Conservation (phyloP, 2,797 vertebrate genomes). For the Potorous gilbertii region DNA sequence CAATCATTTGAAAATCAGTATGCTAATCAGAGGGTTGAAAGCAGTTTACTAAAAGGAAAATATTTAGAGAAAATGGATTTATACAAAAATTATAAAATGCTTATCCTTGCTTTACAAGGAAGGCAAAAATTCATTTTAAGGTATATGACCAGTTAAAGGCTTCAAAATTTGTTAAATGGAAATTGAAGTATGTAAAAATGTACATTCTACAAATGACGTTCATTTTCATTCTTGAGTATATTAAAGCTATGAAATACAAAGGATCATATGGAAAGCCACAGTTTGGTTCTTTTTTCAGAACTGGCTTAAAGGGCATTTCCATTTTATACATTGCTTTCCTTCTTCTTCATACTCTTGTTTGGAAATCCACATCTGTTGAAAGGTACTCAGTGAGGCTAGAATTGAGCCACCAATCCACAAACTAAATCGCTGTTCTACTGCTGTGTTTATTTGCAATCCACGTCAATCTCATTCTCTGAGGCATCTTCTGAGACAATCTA, state of each 20-base stretch:
- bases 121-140: conserved; percentile 82
- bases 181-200: conserved; percentile 83
- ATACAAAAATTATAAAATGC: conserved; percentile 88
- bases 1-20: conserved; percentile 72
- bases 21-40: conserved; percentile 79
- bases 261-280: conserved; percentile 77
- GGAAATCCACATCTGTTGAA: conserved; percentile 99
- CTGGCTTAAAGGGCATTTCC: conserved; percentile 94
- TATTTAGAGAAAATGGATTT: conserved; percentile 89
- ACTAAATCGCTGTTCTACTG: conserved; percentile 96
- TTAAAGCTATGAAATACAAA: conserved; percentile 88
- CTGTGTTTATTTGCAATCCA: conserved; percentile 98
- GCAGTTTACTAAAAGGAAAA: conserved; percentile 84
- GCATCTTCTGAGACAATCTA: too few species aligned
- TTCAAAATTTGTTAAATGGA: conserved; percentile 83
- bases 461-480: conserved; percentile 97
- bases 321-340: conserved; percentile 98
- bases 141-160: conserved; percentile 82
- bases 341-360: conserved; percentile 99
- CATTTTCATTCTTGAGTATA: conserved; percentile 91
- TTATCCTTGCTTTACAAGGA: conserved; percentile 86
- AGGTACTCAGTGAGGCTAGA: conserved; percentile 96
- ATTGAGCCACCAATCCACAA: conserved; percentile 99
- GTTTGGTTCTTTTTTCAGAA: conserved; percentile 54
- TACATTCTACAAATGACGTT: conserved; percentile 88